Evolutionary conservation across 1,140 invertebrate genomes (phyloP).

Genomic region (Dreissena polymorpha): DNA sequence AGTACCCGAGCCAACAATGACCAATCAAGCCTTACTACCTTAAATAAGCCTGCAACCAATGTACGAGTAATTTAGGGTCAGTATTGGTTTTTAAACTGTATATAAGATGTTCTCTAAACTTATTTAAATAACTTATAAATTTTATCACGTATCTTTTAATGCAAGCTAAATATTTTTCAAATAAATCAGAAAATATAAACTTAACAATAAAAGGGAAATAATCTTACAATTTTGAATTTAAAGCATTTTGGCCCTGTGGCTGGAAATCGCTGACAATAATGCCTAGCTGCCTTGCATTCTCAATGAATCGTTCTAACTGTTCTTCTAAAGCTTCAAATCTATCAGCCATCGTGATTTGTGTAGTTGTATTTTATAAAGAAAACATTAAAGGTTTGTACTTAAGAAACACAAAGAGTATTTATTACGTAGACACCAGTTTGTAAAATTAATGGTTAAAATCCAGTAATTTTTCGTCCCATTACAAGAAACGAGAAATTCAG

Average conservation of each 20-base stretch:
- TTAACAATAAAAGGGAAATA: background rate
- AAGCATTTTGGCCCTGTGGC: slow-evolving; percentile 96
- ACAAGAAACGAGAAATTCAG: no score
- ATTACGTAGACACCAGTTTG: background rate
- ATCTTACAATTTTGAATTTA: slow-evolving; percentile 98
- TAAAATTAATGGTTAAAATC: background rate
- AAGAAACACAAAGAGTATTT: background rate
- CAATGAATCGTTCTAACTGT: slow-evolving; percentile 96
- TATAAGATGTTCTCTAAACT: no score
- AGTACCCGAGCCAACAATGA: no score
- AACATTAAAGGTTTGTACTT: background rate
- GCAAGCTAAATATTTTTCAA: no score
- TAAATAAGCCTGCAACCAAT: no score
- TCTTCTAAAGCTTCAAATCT: slow-evolving; percentile 86
- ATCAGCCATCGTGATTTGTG: slow-evolving; percentile 68
- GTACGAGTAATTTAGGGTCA: no score
- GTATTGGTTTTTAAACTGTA: no score
- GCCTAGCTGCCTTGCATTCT: slow-evolving; percentile 98
- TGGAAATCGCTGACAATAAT: slow-evolving; percentile 99
- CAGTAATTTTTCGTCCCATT: background rate
- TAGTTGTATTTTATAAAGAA: background rate
- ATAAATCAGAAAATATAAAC: no score
- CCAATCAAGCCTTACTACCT: no score
- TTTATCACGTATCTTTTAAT: no score
- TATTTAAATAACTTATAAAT: no score